phyloP scores from a whole-genome alignment of 1,140 invertebrate species.

The Camponotus vicinus region DNA sequence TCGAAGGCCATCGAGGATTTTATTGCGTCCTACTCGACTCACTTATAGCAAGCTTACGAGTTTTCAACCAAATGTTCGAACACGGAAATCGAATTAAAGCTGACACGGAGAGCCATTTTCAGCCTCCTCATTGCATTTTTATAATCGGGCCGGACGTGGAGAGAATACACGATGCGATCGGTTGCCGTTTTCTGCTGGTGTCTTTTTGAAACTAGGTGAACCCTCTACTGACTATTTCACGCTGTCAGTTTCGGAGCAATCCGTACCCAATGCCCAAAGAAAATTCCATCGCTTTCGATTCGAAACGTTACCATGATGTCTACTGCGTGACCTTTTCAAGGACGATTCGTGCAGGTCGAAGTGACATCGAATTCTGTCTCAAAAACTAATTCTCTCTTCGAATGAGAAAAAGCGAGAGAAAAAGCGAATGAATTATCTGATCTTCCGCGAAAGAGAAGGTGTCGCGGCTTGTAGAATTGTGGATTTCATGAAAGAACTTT shows the following conservation, averaged over 20 bases:
- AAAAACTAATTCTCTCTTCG: constrained; percentile 35
- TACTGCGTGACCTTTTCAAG: constrained; percentile 15
- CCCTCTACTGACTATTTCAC: constrained; percentile 42
- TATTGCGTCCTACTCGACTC: constrained; percentile 65
- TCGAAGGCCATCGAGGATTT: constrained; percentile 60
- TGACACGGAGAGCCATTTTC: constrained; percentile 18
- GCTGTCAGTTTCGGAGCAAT: constrained; percentile 37
- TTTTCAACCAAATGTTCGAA: constrained; percentile 55
- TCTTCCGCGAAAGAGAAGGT: background rate
- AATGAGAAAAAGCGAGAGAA: constrained; percentile 11
- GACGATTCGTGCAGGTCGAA: background rate
- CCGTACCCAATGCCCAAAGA: background rate
- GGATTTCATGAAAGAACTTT: background rate
- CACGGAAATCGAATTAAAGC: constrained; percentile 75
- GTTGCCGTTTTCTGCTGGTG: background rate
- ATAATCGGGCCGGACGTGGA: constrained; percentile 40
- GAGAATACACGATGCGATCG: constrained; percentile 48
- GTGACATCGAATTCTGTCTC: constrained; percentile 37
- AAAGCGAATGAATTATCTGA: constrained; percentile 14
- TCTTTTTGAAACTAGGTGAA: constrained; percentile 22
- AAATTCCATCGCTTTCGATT: constrained; percentile 6
- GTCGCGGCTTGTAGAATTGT: background rate
- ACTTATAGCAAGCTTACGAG: constrained; percentile 46
- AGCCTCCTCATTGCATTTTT: constrained; percentile 60
- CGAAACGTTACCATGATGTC: background rate